phyloP scores from a whole-genome alignment of 2,797 vertebrate species.

The Anolis apletophallus region DNA sequence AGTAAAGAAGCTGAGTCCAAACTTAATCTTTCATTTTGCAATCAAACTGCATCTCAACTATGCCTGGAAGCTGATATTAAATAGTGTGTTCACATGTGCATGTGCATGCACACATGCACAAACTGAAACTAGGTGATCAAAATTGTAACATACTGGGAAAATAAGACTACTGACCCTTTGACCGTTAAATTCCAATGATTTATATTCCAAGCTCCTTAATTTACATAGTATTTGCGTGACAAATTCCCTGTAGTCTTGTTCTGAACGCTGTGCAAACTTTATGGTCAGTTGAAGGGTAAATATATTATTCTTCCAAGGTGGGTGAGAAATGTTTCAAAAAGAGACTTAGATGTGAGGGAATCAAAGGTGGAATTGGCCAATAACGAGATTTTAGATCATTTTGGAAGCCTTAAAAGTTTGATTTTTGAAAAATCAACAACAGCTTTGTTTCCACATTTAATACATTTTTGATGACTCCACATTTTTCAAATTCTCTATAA shows the following conservation, averaged over 20 bases:
- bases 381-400: background rate
- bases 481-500: background rate
- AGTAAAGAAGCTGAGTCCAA: background rate
- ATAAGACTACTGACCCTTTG: background rate
- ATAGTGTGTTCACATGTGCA: background rate
- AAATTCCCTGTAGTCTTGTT: background rate
- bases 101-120: background rate
- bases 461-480: background rate
- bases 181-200: background rate
- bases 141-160: too few relatives aligned
- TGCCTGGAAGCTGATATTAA: background rate
- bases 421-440: background rate
- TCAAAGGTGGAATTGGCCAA: background rate
- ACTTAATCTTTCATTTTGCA: background rate
- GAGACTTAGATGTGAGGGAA: background rate
- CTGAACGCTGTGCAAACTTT: background rate
- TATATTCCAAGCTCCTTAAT: background rate
- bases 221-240: background rate
- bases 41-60: too few relatives aligned
- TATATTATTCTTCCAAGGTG: background rate
- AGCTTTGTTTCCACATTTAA: background rate
- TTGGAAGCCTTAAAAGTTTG: background rate
- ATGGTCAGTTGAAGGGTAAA: background rate
- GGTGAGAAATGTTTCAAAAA: background rate
- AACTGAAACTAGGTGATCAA: background rate